Evolutionary conservation across 1,140 invertebrate genomes (phyloP).

Genomic region (Drosophila equinoxialis): DNA sequence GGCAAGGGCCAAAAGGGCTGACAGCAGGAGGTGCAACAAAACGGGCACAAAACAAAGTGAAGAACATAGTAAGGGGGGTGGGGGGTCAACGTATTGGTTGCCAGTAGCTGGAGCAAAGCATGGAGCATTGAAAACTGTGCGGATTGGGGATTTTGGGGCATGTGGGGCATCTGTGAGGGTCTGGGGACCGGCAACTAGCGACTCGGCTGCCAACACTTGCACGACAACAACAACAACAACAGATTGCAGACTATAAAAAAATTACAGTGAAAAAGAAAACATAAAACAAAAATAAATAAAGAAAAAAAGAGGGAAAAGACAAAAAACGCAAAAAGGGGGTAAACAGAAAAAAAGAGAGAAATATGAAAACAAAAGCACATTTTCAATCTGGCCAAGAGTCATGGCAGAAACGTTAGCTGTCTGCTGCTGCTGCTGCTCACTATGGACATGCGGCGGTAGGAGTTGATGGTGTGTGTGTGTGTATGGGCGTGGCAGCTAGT

Average conservation of each 20-base stretch:
- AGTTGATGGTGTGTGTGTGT: not conserved
- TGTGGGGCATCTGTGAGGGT: not conserved
- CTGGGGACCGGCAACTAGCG: constrained; percentile 17
- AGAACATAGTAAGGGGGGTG: not conserved
- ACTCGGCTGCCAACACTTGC: constrained; percentile 40
- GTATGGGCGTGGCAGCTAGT: constrained; percentile 37
- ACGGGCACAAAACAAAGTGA: not conserved
- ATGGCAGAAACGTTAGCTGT: constrained; percentile 25
- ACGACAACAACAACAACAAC: constrained; percentile 38
- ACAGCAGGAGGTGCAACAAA: constrained; percentile 44
- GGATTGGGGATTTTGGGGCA: not conserved
- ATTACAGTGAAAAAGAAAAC: constrained; percentile 41
- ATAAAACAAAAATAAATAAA: constrained; percentile 30
- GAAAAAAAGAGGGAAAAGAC: not conserved
- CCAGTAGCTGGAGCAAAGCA: not conserved
- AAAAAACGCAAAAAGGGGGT: not conserved
- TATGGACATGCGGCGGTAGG: not conserved
- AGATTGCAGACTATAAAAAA: constrained; percentile 40
- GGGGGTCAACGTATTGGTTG: not conserved
- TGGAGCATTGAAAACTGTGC: constrained; percentile 1
- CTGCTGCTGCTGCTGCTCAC: constrained; percentile 8
- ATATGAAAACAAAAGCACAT: constrained; percentile 34
- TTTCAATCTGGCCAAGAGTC: constrained; percentile 41
- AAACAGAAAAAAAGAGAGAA: constrained; percentile 4
- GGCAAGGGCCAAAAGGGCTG: constrained; percentile 35